Percentiles rank a stretch among this genome's conserved stretches.
phyloP scores from a whole-genome alignment of 2,888 invertebrate species.

The Hyles lineata region DNA sequence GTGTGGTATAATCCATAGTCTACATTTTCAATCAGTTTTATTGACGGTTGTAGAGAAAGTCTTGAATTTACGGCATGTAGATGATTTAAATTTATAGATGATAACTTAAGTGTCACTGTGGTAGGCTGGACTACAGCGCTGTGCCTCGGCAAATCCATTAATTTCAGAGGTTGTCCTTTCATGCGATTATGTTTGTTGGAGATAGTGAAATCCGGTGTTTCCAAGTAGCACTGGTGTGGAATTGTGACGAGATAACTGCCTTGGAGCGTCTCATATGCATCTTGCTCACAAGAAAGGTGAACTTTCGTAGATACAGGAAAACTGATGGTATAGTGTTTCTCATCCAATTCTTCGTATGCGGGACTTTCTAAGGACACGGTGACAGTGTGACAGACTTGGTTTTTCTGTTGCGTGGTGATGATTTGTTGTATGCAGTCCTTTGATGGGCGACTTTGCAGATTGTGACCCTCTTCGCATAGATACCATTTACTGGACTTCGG shows the following conservation, averaged over 20 bases:
- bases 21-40: too few species aligned
- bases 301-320: constrained; percentile 37
- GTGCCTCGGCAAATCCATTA: too few species aligned
- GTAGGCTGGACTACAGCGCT: too few species aligned
- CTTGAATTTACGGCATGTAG: too few species aligned
- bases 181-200: too few species aligned
- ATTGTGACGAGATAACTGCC: constrained; percentile 30
- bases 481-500: constrained; percentile 33
- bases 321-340: constrained; percentile 37
- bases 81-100: too few species aligned
- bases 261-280: constrained; percentile 33
- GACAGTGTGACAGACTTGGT: constrained; percentile 27
- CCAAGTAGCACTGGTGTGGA: neutral
- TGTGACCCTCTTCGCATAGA: constrained; percentile 36
- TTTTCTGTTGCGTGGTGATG: constrained; percentile 28
- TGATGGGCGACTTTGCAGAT: constrained; percentile 15
- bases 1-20: too few species aligned
- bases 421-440: constrained; percentile 32
- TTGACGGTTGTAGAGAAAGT: too few species aligned
- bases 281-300: constrained; percentile 35
- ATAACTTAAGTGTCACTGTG: too few species aligned
- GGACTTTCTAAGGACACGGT: constrained; percentile 29
- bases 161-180: too few species aligned
- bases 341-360: constrained; percentile 37
- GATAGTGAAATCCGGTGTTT: too few species aligned